These are phyloP conservation scores for Rhinolophus sinicus DNA, from an alignment of 2,113 vertebrate genomes.

Conservation along the genomic window DNA sequence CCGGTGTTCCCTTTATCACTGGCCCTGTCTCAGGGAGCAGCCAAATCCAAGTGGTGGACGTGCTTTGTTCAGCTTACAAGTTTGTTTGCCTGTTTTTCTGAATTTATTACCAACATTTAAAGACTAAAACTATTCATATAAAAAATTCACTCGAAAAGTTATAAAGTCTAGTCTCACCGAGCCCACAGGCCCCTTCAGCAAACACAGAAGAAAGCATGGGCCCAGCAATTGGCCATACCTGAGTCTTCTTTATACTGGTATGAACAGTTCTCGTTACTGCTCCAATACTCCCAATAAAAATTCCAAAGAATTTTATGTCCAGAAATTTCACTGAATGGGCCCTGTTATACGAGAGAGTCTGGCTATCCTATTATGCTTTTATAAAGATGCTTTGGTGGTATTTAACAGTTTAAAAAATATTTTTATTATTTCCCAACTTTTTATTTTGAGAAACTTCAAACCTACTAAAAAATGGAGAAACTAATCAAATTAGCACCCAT, in stretches of 20 bases:
- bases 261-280: background rate
- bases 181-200: background rate
- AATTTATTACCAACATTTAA: background rate
- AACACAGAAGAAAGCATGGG: accelerated
- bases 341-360: background rate
- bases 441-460: background rate
- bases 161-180: background rate
- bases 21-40: background rate
- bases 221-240: no score
- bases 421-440: background rate
- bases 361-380: background rate
- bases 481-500: background rate
- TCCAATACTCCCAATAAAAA: background rate
- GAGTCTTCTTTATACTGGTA: background rate
- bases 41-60: background rate
- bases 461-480: background rate
- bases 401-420: background rate
- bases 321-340: background rate
- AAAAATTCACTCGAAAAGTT: background rate
- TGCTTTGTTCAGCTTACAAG: background rate
- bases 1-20: background rate
- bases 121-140: background rate
- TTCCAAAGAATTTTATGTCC: background rate
- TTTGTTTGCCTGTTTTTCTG: background rate
- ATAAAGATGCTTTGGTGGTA: background rate